These are phyloP conservation scores for Salticus scenicus DNA, from an alignment of 2,888 invertebrate genomes.

Conservation along the genomic window DNA sequence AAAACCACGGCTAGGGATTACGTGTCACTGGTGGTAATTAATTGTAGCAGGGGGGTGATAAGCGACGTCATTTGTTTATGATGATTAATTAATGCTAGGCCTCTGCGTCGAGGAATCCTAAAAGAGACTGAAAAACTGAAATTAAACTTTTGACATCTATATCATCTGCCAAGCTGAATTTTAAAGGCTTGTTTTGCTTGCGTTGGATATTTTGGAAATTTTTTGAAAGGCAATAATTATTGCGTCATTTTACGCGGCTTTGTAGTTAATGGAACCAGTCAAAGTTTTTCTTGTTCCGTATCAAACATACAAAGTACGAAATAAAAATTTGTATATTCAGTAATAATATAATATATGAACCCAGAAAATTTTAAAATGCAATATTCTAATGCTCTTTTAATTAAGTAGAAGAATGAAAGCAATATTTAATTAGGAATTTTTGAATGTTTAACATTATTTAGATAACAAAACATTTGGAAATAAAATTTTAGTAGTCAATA, in stretches of 20 bases:
- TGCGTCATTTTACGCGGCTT: neutral
- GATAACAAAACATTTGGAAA: too few relatives aligned
- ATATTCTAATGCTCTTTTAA: too few relatives aligned
- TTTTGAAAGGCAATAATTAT: conserved; percentile 12
- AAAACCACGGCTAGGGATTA: conserved; percentile 67
- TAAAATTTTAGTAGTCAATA: too few relatives aligned
- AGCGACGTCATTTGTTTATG: conserved; percentile 68
- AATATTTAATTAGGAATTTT: too few relatives aligned
- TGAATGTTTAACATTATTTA: too few relatives aligned
- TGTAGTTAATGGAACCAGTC: neutral
- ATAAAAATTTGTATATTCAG: too few relatives aligned
- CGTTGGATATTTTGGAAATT: neutral
- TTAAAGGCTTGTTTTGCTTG: conserved; percentile 22
- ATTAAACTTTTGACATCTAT: conserved; percentile 68
- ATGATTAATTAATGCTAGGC: conserved; percentile 66
- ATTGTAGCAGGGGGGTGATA: conserved; percentile 64
- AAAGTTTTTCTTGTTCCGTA: neutral
- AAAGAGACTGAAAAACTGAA: conserved; percentile 60
- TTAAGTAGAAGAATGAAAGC: too few relatives aligned
- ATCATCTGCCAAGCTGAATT: conserved; percentile 44
- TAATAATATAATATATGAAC: too few relatives aligned
- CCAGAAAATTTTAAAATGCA: too few relatives aligned
- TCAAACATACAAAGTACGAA: too few relatives aligned
- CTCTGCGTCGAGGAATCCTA: conserved; percentile 21
- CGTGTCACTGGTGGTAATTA: conserved; percentile 69